Percentiles rank a stretch among this genome's conserved stretches.
Evolutionary conservation across 2,113 vertebrate genomes (phyloP).

Genomic region (Dendrocopos noguchii): DNA sequence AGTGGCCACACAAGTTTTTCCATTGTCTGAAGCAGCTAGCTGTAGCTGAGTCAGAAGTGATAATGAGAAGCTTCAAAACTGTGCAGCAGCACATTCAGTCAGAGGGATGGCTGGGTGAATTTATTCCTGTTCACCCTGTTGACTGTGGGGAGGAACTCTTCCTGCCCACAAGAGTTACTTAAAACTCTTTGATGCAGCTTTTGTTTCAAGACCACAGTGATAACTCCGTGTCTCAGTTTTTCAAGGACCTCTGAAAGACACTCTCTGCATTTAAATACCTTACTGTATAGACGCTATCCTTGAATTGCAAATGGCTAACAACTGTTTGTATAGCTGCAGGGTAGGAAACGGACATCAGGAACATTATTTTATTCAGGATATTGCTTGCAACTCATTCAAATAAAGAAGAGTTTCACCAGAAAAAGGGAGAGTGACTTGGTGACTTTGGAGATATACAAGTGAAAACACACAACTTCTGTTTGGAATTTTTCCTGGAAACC

Average conservation of each 20-base stretch:
- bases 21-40: background rate
- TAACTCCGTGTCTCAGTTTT: background rate
- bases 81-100: background rate
- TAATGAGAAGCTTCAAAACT: background rate
- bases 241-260: background rate
- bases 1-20: background rate
- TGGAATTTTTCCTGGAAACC: background rate
- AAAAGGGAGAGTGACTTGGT: background rate
- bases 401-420: background rate
- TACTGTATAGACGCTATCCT: background rate
- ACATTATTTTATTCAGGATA: constrained; percentile 17
- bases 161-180: background rate
- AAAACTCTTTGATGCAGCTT: background rate
- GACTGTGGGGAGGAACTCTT: background rate
- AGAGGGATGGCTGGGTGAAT: background rate
- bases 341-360: background rate
- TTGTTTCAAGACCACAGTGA: background rate
- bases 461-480: background rate
- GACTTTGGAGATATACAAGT: background rate
- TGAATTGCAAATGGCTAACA: background rate
- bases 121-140: background rate
- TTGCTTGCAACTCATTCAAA: background rate
- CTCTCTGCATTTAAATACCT: background rate
- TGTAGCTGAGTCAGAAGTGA: background rate
- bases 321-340: constrained; percentile 25